Base-by-base conservation (phyloP, 1,140 invertebrate species). In the Lamellibrachia luymesi region DNA sequence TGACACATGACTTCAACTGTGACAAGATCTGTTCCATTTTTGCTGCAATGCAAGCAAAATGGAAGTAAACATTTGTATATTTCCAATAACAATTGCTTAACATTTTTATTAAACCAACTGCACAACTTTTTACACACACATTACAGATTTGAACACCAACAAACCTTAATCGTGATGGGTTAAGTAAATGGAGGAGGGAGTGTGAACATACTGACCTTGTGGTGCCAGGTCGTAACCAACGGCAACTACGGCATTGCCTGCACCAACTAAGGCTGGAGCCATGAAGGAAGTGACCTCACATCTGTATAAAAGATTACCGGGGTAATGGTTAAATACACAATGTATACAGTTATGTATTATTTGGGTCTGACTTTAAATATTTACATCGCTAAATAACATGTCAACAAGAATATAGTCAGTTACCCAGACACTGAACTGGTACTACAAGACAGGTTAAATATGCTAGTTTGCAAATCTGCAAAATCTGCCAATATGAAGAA, bases 171-270 rank as follows among this genome's bases (percentile, higher is more conserved):
- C 38, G 38, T 1, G 38, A 38, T 38, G 38, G 38, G 38, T 38
- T 38, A 38, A 38, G 38, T 38, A 38, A 38, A 38, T 38, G 38
- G 38, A 0, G 38, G 38, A 38, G 38, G 38, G 38, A 38, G 38
- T 38, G 38, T 38, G 38, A 38, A 38, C 13, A 94, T 27, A 95
- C 93, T 95, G 95, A 97, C 97, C 97, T 93, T 96, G 94, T 0
- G 98, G 98, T 94, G 98, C 98, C 1, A 98, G 96, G 94, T 98
- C 98, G 95, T 98, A 98, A 51, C 97, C 98, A 90, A 98, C 95
- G 1, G 97, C 96, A 13, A 98, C 96, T 0, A 97, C 97, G 94
- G 98, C 97, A 90, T 98, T 97, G 2, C 97, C 97, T 92, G 94
- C 95, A 38, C 97, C 96, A 56, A 96, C 95, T 0, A 98, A 95